Evolutionary conservation across 2,888 invertebrate species (phyloP).

Genomic region (Cosmia pyralina): DNA sequence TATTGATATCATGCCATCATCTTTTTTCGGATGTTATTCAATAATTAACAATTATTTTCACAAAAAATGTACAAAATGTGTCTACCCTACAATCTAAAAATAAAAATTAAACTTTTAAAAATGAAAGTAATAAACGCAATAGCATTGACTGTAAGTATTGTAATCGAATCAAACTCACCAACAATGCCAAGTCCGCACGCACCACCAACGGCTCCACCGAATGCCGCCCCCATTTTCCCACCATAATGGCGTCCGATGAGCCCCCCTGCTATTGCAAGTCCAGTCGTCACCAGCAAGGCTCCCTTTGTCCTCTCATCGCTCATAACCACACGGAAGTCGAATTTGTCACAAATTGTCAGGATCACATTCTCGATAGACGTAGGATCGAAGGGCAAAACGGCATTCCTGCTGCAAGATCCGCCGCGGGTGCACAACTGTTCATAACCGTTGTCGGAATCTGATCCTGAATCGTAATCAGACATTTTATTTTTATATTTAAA

Average conservation of each 20-base stretch:
- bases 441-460: conserved; percentile 68
- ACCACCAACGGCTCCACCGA: conserved; percentile 84
- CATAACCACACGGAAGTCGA: conserved; percentile 81
- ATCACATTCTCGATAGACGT: conserved; percentile 80
- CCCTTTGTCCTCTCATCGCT: conserved; percentile 72
- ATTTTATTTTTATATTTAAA: conserved; percentile 25
- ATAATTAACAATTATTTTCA: neutral
- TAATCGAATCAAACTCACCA: conserved; percentile 71
- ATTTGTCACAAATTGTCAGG: conserved; percentile 79
- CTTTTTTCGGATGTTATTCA: neutral
- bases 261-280: conserved; percentile 81
- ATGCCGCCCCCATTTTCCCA: conserved; percentile 82
- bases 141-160: neutral
- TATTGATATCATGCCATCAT: neutral
- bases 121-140: neutral
- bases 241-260: conserved; percentile 84
- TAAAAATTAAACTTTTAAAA: too few species aligned
- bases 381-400: conserved; percentile 78
- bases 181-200: conserved; percentile 83
- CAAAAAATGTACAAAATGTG: neutral
- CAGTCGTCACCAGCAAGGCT: conserved; percentile 80
- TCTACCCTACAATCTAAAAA: conserved; percentile 1
- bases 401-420: conserved; percentile 38
- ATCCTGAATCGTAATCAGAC: conserved; percentile 51
- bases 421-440: conserved; percentile 51